Evolutionary conservation across 2,797 vertebrate genomes (phyloP).

Genomic region (Nothura maculosa): DNA sequence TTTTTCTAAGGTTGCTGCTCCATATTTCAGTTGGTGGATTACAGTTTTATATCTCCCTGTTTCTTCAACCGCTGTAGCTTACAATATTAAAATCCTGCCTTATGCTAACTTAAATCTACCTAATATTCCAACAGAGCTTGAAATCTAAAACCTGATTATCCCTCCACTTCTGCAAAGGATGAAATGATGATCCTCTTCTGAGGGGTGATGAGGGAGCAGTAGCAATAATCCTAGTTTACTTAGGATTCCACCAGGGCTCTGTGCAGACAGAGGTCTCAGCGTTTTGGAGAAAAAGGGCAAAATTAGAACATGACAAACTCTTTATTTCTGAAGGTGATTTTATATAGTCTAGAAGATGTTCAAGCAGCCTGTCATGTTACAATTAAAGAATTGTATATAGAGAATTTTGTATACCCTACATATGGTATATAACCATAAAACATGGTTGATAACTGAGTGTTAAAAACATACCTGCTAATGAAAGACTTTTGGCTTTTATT

Average conservation of each 20-base stretch:
- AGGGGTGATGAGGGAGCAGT: conserved; percentile 37
- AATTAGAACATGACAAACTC: neutral
- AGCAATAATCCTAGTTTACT: conserved; percentile 21
- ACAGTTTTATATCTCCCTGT: neutral
- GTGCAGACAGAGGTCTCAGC: neutral
- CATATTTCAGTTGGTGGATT: neutral
- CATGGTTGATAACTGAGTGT: neutral
- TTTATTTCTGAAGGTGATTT: neutral
- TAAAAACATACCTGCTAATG: neutral
- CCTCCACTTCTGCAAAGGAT: conserved; percentile 42
- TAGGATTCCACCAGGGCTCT: neutral
- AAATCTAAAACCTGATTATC: conserved; percentile 71
- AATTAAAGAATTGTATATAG: neutral
- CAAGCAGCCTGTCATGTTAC: neutral
- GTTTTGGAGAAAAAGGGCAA: neutral
- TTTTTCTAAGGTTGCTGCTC: conserved; percentile 23
- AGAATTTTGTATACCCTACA: no score
- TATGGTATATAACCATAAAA: neutral
- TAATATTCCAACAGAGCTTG: conserved; percentile 61
- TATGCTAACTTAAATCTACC: conserved; percentile 58
- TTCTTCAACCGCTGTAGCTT: conserved; percentile 26
- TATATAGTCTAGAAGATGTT: neutral
- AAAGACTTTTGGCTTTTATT: neutral
- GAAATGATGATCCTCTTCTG: conserved; percentile 57
- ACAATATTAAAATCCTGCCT: conserved; percentile 36